Percentiles rank a stretch among this genome's conserved stretches.
Conservation (phyloP, 1,140 invertebrate genomes). For the Bombus sylvicola region DNA sequence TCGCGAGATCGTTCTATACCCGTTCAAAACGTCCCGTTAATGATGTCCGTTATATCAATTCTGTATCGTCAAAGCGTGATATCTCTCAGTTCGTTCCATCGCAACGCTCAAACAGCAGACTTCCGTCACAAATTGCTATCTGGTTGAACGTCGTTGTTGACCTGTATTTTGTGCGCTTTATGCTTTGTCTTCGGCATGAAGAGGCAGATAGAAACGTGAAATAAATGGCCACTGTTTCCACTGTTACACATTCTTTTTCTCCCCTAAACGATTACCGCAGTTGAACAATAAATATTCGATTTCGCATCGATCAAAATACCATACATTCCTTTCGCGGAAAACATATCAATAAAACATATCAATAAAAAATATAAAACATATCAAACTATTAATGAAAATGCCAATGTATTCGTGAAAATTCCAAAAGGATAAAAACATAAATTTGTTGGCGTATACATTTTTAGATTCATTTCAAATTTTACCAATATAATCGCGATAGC, state of each 20-base stretch:
- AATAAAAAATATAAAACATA: background rate
- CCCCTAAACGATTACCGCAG: background rate
- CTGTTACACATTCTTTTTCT: background rate
- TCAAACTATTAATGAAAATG: background rate
- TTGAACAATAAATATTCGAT: background rate
- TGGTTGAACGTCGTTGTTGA: background rate
- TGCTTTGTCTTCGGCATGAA: background rate
- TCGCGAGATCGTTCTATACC: constrained; percentile 1
- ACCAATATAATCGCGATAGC: too few species aligned
- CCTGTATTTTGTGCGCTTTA: background rate
- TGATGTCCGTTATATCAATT: constrained; percentile 47
- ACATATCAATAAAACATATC: background rate
- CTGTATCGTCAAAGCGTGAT: constrained; percentile 51
- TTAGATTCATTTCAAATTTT: too few species aligned
- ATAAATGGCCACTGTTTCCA: background rate
- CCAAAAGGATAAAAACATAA: too few species aligned
- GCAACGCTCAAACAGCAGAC: constrained; percentile 2
- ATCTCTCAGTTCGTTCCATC: constrained; percentile 33
- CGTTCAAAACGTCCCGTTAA: constrained; percentile 23
- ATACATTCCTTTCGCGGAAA: too few species aligned
- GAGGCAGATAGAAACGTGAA: background rate
- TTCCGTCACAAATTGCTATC: background rate
- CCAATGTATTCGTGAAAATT: too few species aligned
- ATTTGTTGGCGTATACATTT: too few species aligned
- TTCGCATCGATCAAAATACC: background rate